A percentile compares a stretch with the other conserved stretches of the same genome.
Conservation (phyloP, 2,113 vertebrate species). For the Amazona vittata region DNA sequence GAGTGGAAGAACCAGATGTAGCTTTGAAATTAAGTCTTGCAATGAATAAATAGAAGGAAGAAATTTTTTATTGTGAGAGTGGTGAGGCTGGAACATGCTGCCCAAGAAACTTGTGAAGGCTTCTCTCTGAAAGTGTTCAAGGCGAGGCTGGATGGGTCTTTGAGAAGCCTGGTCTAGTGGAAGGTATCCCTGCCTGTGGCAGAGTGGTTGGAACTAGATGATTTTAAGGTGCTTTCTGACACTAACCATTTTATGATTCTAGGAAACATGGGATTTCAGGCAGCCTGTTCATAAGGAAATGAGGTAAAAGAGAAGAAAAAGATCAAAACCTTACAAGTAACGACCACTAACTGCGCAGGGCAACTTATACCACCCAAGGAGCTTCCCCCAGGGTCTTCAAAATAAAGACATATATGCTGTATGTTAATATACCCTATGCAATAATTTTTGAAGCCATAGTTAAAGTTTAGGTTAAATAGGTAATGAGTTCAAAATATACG, state of each 20-base stretch:
- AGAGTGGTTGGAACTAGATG: background rate
- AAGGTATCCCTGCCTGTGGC: background rate
- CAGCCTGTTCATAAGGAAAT: background rate
- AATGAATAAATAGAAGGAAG: background rate
- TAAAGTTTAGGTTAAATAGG: background rate
- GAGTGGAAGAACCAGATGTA: background rate
- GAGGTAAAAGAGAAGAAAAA: background rate
- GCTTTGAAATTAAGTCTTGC: background rate
- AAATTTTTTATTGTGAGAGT: background rate
- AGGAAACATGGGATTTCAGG: background rate
- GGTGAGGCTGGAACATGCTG: background rate
- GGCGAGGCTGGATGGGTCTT: background rate
- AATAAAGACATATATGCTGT: background rate
- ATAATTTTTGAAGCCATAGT: background rate
- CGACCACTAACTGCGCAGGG: fast-evolving
- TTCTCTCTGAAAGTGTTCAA: background rate
- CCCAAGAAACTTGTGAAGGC: background rate
- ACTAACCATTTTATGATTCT: background rate
- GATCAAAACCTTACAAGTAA: background rate
- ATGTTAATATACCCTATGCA: background rate
- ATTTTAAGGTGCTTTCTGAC: background rate
- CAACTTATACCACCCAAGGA: background rate
- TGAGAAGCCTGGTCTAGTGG: background rate
- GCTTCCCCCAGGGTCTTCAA: background rate
- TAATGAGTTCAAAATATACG: background rate